Evolutionary conservation across 1,140 invertebrate species (phyloP).

Genomic region (Drosophila pandora): DNA sequence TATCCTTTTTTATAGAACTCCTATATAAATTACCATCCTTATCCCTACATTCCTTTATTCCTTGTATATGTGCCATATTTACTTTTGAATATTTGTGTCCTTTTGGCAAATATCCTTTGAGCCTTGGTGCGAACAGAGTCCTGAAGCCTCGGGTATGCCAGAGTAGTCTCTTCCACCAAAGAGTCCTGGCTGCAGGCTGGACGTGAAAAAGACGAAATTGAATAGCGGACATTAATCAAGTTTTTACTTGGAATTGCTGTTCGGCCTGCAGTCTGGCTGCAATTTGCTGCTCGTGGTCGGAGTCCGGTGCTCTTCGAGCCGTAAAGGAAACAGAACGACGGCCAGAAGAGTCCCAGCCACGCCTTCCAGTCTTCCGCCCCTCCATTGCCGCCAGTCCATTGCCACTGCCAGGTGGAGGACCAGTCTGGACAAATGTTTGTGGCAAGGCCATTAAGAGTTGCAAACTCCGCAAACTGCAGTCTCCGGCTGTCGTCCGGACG

Average conservation of each 20-base stretch:
- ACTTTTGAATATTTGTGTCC: neutral
- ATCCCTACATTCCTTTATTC: too few relatives aligned
- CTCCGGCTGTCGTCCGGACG: neutral
- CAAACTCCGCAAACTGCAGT: conserved; percentile 6
- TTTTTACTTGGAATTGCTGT: conserved; percentile 36
- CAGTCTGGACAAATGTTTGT: conserved; percentile 37
- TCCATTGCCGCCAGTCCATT: neutral
- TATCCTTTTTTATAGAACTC: too few relatives aligned
- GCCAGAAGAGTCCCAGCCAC: neutral
- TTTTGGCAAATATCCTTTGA: neutral
- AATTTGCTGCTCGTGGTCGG: conserved; percentile 22
- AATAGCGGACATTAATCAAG: conserved; percentile 60
- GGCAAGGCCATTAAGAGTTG: conserved; percentile 52
- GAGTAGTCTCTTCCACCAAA: neutral
- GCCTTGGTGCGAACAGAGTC: neutral
- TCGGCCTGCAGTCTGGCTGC: conserved; percentile 4
- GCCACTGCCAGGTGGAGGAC: conserved; percentile 33
- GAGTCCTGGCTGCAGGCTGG: neutral
- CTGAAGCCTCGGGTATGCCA: neutral
- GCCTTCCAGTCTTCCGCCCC: neutral
- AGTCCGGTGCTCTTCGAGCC: conserved; percentile 12
- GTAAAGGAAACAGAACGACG: conserved; percentile 14
- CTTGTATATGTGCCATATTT: neutral
- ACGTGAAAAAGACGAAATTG: conserved; percentile 25
- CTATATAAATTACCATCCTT: too few relatives aligned